Evolutionary conservation across 35 echinoderm and acorn worm species (phyloP).

Genomic region (Acanthaster planci): DNA sequence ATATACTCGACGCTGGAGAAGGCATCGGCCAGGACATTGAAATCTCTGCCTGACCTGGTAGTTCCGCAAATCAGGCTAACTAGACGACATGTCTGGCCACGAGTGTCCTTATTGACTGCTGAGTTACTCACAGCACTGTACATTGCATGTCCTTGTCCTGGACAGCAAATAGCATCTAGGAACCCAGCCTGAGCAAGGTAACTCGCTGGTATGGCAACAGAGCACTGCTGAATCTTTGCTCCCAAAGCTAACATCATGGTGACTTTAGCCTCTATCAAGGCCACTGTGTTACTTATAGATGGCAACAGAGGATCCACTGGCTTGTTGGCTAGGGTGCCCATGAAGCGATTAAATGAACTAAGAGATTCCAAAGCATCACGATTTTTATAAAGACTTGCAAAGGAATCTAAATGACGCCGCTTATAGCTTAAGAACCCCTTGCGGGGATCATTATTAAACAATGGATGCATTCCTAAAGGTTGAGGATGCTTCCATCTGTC

Average conservation of each 20-base stretch:
- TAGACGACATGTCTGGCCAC: slow-evolving; percentile 19
- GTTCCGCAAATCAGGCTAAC: slow-evolving; percentile 34
- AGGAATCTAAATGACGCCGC: slow-evolving; percentile 12
- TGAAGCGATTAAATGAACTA: slow-evolving; percentile 22
- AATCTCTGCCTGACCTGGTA: neutral
- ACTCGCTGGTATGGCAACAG: slow-evolving; percentile 53
- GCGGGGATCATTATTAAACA: neutral
- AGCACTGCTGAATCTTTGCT: neutral
- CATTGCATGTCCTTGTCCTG: neutral
- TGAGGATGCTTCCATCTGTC: neutral
- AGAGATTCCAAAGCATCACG: slow-evolving; percentile 27
- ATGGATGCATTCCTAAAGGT: neutral
- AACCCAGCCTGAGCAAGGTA: slow-evolving; percentile 50
- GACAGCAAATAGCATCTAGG: slow-evolving; percentile 36
- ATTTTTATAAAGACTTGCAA: neutral
- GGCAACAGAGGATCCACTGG: slow-evolving; percentile 33
- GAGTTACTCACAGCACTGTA: slow-evolving; percentile 6
- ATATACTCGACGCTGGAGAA: slow-evolving; percentile 29
- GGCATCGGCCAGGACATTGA: slow-evolving; percentile 52
- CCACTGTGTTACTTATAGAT: slow-evolving; percentile 51
- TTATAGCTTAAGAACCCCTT: slow-evolving; percentile 30
- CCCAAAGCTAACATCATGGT: slow-evolving; percentile 37
- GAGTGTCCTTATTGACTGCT: neutral
- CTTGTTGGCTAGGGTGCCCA: slow-evolving; percentile 33
- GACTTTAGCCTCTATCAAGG: slow-evolving; percentile 34